Base-by-base conservation (phyloP, 2,113 vertebrate genomes). In the Cebus imitator region DNA sequence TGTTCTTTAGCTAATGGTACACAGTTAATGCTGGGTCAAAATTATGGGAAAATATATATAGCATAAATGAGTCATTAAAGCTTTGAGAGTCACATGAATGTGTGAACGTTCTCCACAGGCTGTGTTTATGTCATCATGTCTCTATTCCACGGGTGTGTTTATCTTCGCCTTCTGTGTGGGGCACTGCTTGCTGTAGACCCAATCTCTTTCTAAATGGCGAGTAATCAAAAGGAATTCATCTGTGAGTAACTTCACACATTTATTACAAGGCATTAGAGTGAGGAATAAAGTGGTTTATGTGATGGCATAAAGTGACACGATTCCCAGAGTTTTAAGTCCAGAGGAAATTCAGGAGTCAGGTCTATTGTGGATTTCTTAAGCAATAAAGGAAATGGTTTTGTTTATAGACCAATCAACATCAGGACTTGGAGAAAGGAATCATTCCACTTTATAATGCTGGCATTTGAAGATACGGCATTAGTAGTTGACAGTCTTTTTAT, bases 171-270 rank as follows among this genome's bases (percentile, higher is more conserved):
- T 89, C 57, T 66, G 43, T 16, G 0, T n/a, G 14, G 55, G 57
- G 7, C 76, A 73, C 21, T 58, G 32, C 35, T 95, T 40, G 12
- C 32, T 84, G 5, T 23, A 76, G 32, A 76, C 13, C 8, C 23
- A 87, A 87, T 12, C 5, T 61, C n/a, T 89, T 96, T 80, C 35
- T 48, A 95, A 93, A 64, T 82, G 68, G 12, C 87, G 85, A 90
- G 50, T 75, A 87, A 84, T 94, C 52, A 68, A 94, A 68, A 94
- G 52, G 37, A 68, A 61, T 76, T 93, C 85, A 91, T 84, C 70
- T 89, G 27, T 90, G 50, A 82, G 25, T 58, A 68, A 87, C 64
- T 92, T 84, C 61, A 97, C 73, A 25, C 37, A 61, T 82, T 95
- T 92, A 85, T 66, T 91, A 79, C 61, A 90, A 81, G 83, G 64